Conservation (phyloP, 2,888 invertebrate species). For the Ctena decussata region DNA sequence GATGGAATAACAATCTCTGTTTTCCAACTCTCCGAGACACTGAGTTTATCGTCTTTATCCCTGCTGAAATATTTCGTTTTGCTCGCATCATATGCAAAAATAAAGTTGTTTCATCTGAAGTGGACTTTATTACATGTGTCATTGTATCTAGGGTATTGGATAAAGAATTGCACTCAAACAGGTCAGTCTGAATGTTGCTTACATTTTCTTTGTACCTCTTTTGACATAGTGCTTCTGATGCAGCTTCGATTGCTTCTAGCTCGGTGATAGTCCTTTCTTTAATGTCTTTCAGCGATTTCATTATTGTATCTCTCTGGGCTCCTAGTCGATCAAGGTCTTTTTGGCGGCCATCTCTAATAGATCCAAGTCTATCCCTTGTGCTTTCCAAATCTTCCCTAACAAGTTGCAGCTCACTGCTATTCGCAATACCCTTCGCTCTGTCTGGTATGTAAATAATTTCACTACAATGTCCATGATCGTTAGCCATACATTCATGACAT, state of each 20-base stretch:
- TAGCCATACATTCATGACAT: constrained; percentile 2
- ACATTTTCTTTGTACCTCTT: neutral
- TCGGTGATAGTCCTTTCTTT: neutral
- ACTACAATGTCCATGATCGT: neutral
- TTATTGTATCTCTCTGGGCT: neutral
- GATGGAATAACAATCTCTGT: neutral
- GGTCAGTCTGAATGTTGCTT: neutral
- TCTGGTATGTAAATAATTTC: neutral
- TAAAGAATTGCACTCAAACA: neutral
- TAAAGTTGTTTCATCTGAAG: neutral
- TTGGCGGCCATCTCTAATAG: neutral
- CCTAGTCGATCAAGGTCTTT: neutral
- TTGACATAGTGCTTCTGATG: neutral
- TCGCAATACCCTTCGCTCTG: neutral
- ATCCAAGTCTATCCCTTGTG: neutral
- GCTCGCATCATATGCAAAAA: neutral
- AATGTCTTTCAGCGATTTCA: neutral
- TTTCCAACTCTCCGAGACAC: neutral
- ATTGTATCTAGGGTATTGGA: neutral
- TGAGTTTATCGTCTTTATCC: neutral
- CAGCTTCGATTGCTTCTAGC: neutral
- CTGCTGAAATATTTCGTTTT: neutral
- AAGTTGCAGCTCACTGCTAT: neutral
- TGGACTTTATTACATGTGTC: neutral
- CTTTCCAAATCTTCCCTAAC: neutral